Conservation (phyloP, 2,113 vertebrate species). For the Syngnathoides biaculeatus region DNA sequence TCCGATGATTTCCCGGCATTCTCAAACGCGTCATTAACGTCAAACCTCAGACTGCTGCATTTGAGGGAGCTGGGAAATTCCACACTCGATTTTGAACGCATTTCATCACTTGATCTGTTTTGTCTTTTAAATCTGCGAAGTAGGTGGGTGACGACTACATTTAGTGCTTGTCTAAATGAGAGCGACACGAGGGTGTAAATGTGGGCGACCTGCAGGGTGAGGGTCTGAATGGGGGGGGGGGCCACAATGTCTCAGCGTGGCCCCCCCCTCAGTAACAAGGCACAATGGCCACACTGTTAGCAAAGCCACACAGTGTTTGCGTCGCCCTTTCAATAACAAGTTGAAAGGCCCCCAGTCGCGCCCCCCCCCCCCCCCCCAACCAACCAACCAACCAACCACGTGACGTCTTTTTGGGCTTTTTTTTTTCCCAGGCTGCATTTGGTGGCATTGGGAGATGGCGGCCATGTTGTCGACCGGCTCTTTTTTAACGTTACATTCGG, state of each 20-base stretch:
- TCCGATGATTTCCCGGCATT: too few relatives aligned
- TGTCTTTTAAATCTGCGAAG: too few relatives aligned
- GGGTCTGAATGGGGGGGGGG: slow-evolving; percentile 15
- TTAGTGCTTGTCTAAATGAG: not conserved
- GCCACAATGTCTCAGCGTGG: slow-evolving; percentile 57
- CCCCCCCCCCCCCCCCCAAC: slow-evolving; percentile 22
- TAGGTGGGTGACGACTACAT: too few relatives aligned
- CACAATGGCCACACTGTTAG: slow-evolving; percentile 66
- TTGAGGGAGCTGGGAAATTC: too few relatives aligned
- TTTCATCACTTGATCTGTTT: too few relatives aligned
- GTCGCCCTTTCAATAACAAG: slow-evolving; percentile 32
- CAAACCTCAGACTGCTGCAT: too few relatives aligned
- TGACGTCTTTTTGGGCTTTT: slow-evolving; percentile 8
- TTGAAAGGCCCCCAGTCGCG: slow-evolving; percentile 48
- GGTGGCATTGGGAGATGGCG: slow-evolving; percentile 21
- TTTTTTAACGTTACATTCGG: too few relatives aligned
- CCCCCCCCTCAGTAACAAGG: slow-evolving; percentile 46
- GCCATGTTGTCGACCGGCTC: not conserved
- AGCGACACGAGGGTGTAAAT: not conserved
- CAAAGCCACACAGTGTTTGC: slow-evolving; percentile 30
- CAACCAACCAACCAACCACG: too few relatives aligned
- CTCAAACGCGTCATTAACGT: too few relatives aligned
- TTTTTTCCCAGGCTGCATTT: slow-evolving; percentile 8
- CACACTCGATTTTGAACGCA: too few relatives aligned
- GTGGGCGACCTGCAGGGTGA: not conserved